Evolutionary conservation across 2,797 vertebrate species (phyloP).

Genomic region (Dipus sagitta): DNA sequence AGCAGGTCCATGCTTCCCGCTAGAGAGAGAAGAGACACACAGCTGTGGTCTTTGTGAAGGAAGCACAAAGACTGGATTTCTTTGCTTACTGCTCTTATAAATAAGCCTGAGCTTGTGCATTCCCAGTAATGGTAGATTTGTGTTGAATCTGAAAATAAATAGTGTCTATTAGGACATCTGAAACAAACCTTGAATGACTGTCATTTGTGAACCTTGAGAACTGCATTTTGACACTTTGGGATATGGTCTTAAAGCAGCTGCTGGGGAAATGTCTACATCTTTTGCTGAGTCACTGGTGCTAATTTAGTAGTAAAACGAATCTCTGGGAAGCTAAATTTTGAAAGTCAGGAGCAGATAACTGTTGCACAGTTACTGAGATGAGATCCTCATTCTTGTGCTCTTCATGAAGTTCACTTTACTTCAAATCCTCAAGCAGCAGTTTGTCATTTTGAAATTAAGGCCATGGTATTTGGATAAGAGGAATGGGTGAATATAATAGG

Average conservation of each 20-base stretch:
- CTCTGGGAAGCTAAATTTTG: constrained; percentile 25
- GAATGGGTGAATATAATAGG: not conserved
- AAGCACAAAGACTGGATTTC: not conserved
- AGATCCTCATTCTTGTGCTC: not conserved
- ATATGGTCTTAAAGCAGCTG: constrained; percentile 43
- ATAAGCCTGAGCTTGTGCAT: not conserved
- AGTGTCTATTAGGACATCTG: constrained; percentile 38
- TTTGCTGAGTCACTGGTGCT: constrained; percentile 45
- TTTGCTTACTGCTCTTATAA: not conserved
- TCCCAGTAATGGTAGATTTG: constrained; percentile 11
- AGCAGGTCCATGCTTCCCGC: not conserved
- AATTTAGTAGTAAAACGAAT: constrained; percentile 39
- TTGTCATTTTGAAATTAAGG: constrained; percentile 29
- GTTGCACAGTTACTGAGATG: not conserved
- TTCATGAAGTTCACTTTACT: not conserved
- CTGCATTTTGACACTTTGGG: not conserved
- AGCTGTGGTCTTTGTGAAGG: not conserved
- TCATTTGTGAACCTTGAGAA: constrained; percentile 52
- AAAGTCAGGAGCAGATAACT: not conserved
- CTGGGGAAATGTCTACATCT: constrained; percentile 35
- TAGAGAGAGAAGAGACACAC: not conserved
- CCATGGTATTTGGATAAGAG: not conserved
- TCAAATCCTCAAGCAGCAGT: not conserved
- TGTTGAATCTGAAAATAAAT: constrained; percentile 68
- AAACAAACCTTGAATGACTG: constrained; percentile 52